Base-by-base conservation (phyloP, 2,888 invertebrate genomes). In the Heliconius ismenius region DNA sequence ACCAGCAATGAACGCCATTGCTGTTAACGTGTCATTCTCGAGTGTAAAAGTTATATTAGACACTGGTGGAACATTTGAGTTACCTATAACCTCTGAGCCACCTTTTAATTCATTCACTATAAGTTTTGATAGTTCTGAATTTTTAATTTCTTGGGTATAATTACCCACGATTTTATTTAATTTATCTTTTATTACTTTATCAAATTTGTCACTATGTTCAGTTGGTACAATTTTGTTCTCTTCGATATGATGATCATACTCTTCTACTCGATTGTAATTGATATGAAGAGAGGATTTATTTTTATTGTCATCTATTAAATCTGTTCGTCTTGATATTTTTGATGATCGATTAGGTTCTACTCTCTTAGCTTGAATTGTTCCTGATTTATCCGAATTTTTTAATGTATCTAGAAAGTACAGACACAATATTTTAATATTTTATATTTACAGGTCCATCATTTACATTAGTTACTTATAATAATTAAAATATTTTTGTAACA, bases 1-100 rank as follows among this genome's bases (percentile, higher is more conserved):
- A 0, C 93, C 93, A 80, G 93, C 93, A 78, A 94, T 93, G 43
- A 89, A 92, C 1, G 92, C 89, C 90, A 93, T 91, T 39, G 93
- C 92, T 70, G 90, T 91, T 26, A 92, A 81, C 6, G 93, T 93
- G 74, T 93, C 92, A 79, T 93, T 94, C 85, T 92, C 92, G 26
- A 90, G 87, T n/a, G 90, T 91, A 76, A 93, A 94, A 7, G 92
- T 92, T 15, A 94, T 90, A 74, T 92, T 93, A 26, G 93, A 93
- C 76, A 89, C 88, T 2, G 91, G 85, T 62, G 88, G 83, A 4
- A 88, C 86, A 43, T 83, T 82, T 70, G 81, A 82, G 76, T 91
- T 90, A 18, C 93, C 93, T 68, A 94, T 89, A 3, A 86, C 80
- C 85, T 93, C 93, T 6, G 80, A 84, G 0, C 92, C 92, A 69